These are phyloP conservation scores for Eleginops maclovinus DNA, from an alignment of 2,113 vertebrate genomes.

Conservation along the genomic window DNA sequence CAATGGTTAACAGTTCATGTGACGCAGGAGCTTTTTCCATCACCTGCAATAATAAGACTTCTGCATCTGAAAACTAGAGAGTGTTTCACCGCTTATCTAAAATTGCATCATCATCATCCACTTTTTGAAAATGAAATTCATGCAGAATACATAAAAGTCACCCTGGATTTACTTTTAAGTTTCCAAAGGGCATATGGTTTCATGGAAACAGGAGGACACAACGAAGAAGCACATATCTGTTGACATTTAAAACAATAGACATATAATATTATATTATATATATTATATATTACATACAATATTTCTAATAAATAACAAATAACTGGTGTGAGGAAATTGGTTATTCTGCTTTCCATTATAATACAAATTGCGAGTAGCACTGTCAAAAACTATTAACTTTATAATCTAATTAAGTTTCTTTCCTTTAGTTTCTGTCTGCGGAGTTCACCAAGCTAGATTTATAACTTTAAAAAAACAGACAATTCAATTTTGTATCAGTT, in stretches of 20 bases:
- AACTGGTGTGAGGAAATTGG: neutral
- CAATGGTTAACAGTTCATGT: slow-evolving; percentile 4
- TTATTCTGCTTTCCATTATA: neutral
- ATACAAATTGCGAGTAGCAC: neutral
- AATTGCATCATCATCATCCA: slow-evolving; percentile 26
- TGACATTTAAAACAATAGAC: neutral
- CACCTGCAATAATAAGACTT: neutral
- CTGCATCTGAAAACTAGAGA: neutral
- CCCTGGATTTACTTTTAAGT: neutral
- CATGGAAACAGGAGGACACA: neutral
- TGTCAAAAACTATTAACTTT: neutral
- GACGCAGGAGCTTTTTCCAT: neutral
- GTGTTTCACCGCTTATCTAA: neutral
- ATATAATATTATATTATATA: too few species aligned
- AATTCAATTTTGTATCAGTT: neutral
- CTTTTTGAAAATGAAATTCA: slow-evolving; percentile 8
- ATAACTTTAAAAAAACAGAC: neutral
- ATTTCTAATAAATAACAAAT: neutral
- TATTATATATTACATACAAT: too few species aligned
- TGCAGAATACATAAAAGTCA: neutral
- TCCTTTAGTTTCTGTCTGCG: neutral
- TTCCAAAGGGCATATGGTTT: neutral
- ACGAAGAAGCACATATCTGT: neutral
- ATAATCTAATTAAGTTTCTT: neutral
- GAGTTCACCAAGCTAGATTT: neutral